These are phyloP conservation scores for Pyrochroa serraticornis DNA, from an alignment of 2,888 invertebrate species.

Conservation along the genomic window DNA sequence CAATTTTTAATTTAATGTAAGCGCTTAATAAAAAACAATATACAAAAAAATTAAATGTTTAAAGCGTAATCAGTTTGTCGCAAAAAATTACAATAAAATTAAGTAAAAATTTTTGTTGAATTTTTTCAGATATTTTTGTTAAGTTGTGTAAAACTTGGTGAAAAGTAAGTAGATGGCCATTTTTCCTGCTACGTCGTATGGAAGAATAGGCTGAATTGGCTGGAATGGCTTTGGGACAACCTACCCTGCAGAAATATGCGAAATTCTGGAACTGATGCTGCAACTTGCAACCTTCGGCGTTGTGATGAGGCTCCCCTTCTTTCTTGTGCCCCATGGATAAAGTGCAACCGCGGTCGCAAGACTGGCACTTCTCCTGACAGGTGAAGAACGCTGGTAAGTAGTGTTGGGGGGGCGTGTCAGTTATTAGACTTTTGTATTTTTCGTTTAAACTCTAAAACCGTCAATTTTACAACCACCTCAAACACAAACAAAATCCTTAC, in stretches of 20 bases:
- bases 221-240: too few relatives aligned
- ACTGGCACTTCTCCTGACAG: constrained; percentile 72
- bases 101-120: too few relatives aligned
- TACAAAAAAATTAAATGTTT: too few relatives aligned
- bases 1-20: too few relatives aligned
- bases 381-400: constrained; percentile 83
- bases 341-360: constrained; percentile 69
- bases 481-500: constrained; percentile 50
- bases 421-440: constrained; percentile 74
- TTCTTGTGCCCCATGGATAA: constrained; percentile 71
- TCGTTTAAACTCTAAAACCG: constrained; percentile 67
- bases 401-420: constrained; percentile 65
- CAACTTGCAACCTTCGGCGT: constrained; percentile 63
- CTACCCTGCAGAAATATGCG: constrained; percentile 67
- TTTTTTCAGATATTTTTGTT: too few relatives aligned
- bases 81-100: too few relatives aligned
- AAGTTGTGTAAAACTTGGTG: too few relatives aligned
- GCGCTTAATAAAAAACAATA: too few relatives aligned
- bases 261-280: constrained; percentile 78
- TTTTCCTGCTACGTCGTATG: too few relatives aligned
- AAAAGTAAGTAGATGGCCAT: too few relatives aligned
- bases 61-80: too few relatives aligned
- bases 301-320: constrained; percentile 66
- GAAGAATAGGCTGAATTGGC: too few relatives aligned
- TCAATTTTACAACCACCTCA: constrained; percentile 7